Evolutionary conservation across 1,140 invertebrate species (phyloP).

Genomic region (Bombus pascuorum): DNA sequence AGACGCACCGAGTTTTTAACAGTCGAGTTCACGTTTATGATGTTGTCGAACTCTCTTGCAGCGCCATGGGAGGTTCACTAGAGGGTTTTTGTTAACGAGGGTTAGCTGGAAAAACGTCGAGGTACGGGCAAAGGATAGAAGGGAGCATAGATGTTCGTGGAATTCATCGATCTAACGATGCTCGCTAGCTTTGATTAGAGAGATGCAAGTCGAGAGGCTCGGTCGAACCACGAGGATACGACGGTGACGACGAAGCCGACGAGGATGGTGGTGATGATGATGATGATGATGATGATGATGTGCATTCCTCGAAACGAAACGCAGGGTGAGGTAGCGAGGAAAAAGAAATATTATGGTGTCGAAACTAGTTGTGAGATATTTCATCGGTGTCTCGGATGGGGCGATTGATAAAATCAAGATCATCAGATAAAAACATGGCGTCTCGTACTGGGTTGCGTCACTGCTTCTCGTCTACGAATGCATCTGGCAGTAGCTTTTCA

Average conservation of each 20-base stretch:
- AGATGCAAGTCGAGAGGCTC: not conserved
- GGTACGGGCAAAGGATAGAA: not conserved
- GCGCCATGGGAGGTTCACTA: constrained; percentile 17
- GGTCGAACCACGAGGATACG: not conserved
- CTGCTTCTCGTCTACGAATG: not conserved
- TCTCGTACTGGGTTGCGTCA: not conserved
- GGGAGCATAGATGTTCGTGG: constrained; percentile 11
- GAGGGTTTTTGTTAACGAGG: constrained; percentile 45
- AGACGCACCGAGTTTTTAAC: constrained; percentile 3
- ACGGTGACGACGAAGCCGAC: not conserved
- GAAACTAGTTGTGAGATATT: constrained; percentile 13
- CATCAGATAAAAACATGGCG: constrained; percentile 14
- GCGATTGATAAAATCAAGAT: constrained; percentile 34
- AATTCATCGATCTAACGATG: constrained; percentile 44
- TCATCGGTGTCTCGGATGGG: constrained; percentile 10
- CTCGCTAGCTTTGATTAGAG: constrained; percentile 56
- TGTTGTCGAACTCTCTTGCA: constrained; percentile 50
- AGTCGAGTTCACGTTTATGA: constrained; percentile 40
- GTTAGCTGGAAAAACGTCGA: constrained; percentile 1
- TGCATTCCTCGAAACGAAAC: constrained; percentile 45
- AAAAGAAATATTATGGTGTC: constrained; percentile 31
- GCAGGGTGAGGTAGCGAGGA: no score
- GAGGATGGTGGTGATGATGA: constrained; percentile 27
- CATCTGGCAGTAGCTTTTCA: not conserved
- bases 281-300: constrained; percentile 48